A percentile compares a stretch with the other conserved stretches of the same genome.
Conservation (phyloP, 2,113 vertebrate genomes). For the Notiomystis cincta region DNA sequence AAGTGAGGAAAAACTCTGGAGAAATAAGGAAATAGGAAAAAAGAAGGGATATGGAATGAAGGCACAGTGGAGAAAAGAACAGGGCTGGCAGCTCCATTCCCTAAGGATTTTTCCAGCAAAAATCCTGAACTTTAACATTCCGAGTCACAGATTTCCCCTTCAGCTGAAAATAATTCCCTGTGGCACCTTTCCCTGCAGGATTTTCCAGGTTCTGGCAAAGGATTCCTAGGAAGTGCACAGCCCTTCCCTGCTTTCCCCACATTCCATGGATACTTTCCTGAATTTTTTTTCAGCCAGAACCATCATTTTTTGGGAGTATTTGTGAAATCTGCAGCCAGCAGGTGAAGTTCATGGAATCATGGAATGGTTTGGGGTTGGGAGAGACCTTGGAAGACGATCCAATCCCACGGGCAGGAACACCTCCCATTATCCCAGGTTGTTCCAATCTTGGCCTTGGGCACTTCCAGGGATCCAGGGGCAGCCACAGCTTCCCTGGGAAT, state of each 20-base stretch:
- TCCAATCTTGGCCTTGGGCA: background rate
- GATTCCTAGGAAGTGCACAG: background rate
- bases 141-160: background rate
- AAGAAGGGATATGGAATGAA: background rate
- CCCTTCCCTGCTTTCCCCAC: background rate
- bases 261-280: background rate
- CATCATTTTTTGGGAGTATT: background rate
- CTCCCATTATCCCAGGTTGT: background rate
- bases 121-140: background rate
- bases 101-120: background rate
- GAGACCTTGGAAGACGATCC: background rate
- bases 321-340: background rate
- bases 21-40: background rate
- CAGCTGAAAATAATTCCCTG: background rate
- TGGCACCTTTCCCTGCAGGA: background rate
- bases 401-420: background rate
- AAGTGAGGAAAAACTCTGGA: background rate
- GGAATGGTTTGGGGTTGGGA: background rate
- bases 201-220: background rate
- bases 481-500: background rate
- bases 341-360: too few relatives aligned
- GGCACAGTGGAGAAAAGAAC: rapidly evolving
- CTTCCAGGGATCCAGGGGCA: background rate
- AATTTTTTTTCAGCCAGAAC: background rate
- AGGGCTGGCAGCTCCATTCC: background rate